Evolutionary conservation across 2,113 vertebrate genomes (phyloP), one percentile per base, ranked within the genome.

Genomic region (Pica pica): DNA sequence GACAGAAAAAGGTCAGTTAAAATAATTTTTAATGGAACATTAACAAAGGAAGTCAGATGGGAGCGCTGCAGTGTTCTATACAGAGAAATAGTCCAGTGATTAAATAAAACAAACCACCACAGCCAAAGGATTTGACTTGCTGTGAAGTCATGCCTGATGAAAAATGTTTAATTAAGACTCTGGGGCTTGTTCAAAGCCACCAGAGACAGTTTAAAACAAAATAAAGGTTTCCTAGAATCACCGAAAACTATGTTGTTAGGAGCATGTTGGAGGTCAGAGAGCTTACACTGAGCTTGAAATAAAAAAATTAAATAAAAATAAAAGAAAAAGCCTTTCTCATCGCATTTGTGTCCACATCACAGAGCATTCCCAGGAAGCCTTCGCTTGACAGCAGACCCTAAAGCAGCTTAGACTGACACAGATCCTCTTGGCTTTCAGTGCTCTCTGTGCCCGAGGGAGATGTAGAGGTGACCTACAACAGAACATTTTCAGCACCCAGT

Each of bases 21-120:
- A 63, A n/a, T 47, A 61, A 28, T 68, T 91, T 87, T 79, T 73
- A 63, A 87, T 37, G 12, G 42, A 67, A 76, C 3, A 5, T 37
- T 53, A 84, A 75, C 21, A 79, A 50, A 93, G 39, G 27, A 93
- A 91, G 47, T 2, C 2, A 1, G 55, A 69, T 33, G n/a, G 44
- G 26, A 91, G 73, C 56, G 49, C 49, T 87, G 44, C 31, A 87
- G 70, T 18, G 24, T 44, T 89, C 71, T 59, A 76, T 5, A 35
- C 2, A 74, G 33, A 88, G 52, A 76, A 90, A 69, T 8, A 80
- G 59, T 15, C 39, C 44, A 74, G 42, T 31, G 73, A 81, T 81
- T 92, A 89, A 89, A 93, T 44, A 70, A 94, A 94, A 82, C 61
- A 93, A 82, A 94, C 92, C n/a, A 93, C 90, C 68, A 85, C 95